A percentile compares a stretch with the other conserved stretches of the same genome.
Evolutionary conservation across 2,113 vertebrate species (phyloP).

Genomic region (Alligator mississippiensis): DNA sequence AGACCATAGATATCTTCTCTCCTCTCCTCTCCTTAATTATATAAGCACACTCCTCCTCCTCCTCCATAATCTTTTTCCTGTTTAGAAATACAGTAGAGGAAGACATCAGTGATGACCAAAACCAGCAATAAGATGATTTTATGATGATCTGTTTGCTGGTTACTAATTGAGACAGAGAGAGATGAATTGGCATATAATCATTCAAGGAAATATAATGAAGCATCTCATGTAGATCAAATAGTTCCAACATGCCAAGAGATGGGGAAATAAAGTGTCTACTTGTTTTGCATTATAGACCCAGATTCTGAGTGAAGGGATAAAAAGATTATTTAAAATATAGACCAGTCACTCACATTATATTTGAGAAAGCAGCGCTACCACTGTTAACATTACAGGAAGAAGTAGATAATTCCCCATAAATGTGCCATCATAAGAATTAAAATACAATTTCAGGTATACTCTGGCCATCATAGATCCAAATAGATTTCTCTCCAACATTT

Average conservation of each 20-base stretch:
- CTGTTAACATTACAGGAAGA: background rate
- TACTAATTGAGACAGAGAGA: too few species aligned
- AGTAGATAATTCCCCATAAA: accelerated
- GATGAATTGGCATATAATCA: too few species aligned
- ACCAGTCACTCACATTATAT: background rate
- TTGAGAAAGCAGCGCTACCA: background rate
- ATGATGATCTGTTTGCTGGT: too few species aligned
- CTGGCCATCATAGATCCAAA: background rate
- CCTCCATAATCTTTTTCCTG: background rate
- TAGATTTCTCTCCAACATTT: background rate
- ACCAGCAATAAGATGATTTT: background rate
- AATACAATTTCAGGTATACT: background rate
- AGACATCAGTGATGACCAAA: background rate
- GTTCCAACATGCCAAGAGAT: background rate
- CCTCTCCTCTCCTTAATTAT: background rate
- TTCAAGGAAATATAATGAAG: too few species aligned
- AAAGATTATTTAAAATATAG: background rate
- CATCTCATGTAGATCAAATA: too few species aligned
- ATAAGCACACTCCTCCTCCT: background rate
- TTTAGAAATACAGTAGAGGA: background rate
- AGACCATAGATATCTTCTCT: background rate
- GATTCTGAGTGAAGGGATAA: background rate
- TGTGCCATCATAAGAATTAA: background rate
- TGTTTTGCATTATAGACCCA: background rate
- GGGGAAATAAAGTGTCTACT: background rate